Evolutionary conservation across 1,140 invertebrate genomes (phyloP).

Genomic region (Holotrichia oblita): DNA sequence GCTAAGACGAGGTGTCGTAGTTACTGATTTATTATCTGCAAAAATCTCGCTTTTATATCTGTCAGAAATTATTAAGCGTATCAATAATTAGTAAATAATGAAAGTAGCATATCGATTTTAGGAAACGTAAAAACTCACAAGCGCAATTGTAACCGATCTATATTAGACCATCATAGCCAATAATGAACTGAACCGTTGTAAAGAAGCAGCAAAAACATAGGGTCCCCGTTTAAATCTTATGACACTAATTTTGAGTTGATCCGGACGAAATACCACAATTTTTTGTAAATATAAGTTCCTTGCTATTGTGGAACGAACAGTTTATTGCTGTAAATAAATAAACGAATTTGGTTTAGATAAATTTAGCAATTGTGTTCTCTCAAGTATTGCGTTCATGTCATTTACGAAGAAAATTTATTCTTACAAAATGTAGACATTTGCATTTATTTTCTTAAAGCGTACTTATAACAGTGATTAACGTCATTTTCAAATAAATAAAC

Average conservation of each 20-base stretch:
- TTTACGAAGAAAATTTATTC: no score
- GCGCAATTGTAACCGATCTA: neutral
- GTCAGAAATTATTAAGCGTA: conserved; percentile 17
- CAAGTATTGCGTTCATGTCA: no score
- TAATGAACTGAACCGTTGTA: neutral
- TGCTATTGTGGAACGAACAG: neutral
- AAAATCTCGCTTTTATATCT: conserved; percentile 11
- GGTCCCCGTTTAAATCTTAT: neutral
- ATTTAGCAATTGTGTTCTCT: neutral
- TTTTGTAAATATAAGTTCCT: neutral
- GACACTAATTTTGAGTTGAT: neutral
- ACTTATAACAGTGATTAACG: no score
- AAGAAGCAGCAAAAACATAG: conserved; percentile 8
- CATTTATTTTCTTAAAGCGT: no score
- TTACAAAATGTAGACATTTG: no score
- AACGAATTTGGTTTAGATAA: neutral
- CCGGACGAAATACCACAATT: neutral
- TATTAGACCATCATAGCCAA: neutral
- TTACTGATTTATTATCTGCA: conserved; percentile 5
- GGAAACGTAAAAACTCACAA: neutral
- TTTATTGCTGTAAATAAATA: neutral
- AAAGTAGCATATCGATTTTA: neutral
- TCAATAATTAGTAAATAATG: conserved; percentile 27
- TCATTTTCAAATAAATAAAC: no score
- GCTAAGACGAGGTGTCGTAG: conserved; percentile 3